Evolutionary conservation across 2,888 invertebrate species (phyloP), one percentile per base, ranked within the genome.

Genomic region (Norana najaformis): DNA sequence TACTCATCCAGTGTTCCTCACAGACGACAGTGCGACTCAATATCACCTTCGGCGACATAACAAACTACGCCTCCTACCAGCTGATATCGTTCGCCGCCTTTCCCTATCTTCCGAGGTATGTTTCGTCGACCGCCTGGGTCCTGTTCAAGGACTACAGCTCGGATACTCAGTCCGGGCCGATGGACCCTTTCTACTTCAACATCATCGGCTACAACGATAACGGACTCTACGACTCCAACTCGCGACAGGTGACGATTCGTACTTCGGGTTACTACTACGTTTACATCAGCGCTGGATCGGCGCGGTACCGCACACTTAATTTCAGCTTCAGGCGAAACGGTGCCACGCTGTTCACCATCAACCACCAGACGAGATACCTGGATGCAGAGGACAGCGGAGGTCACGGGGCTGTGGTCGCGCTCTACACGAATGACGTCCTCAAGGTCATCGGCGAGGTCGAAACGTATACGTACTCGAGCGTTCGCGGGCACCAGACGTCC

Each of bases 181-280:
- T 89, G 23, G 90, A 91, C 53, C 91, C 91, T 5, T 91, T 91
- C 53, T 89, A 47, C 88, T 90, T 91, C 89, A 88, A 89, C 69
- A 88, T 36, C 36, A 34, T 89, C 14, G 39, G 47, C 35, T 89
- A 89, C 18, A 91, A 91, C 85, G 83, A 37, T 4, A 38, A 69
- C 53, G 38, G 37, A 69, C 41, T 88, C 88, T 91, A 88, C 89
- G 89, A 89, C 83, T 8, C 47, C 13, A 30, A 35, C 82, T 41
- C 88, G 35, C 53, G 82, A 37, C 35, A 34, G 39, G 89, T 91
- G 53, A 37, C 39, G 30, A 88, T 90, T 30, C 53, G 38, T 8
- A 34, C n/a, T 0, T 20, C 91, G 34, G 91, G 91, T 23, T 89
- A 83, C 89, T 91, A 91, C 89, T 91, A 89, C 89, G 37, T 91